Percentiles rank a stretch among this genome's conserved stretches.
Evolutionary conservation across 2,797 vertebrate species (phyloP).

Genomic region (Sebastes taczanowskii): DNA sequence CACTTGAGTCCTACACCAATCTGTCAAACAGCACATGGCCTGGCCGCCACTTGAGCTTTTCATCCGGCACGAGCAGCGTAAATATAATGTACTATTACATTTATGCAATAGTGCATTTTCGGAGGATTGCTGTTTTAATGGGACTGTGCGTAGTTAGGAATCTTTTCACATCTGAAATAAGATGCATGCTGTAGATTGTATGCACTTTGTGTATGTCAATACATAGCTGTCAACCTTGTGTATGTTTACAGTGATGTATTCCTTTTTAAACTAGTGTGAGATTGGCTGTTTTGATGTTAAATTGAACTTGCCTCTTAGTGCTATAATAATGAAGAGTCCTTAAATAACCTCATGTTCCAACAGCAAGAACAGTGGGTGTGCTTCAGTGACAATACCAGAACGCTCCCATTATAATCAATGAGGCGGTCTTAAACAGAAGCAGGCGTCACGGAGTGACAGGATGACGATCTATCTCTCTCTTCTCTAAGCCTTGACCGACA

Average conservation of each 20-base stretch:
- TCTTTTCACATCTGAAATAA: background rate
- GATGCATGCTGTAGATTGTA: background rate
- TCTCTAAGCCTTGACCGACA: conserved; percentile 22
- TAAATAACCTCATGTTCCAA: conserved; percentile 34
- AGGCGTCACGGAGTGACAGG: conserved; percentile 35
- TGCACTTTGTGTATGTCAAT: background rate
- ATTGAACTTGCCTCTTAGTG: background rate
- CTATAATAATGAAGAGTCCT: conserved; percentile 7
- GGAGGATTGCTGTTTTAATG: background rate
- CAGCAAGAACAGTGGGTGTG: conserved; percentile 32
- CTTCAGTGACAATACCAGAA: conserved; percentile 32
- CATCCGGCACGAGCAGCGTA: conserved; percentile 23
- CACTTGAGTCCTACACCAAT: conserved; percentile 72
- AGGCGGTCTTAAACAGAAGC: conserved; percentile 29
- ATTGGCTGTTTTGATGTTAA: conserved; percentile 9
- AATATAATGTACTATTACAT: conserved; percentile 16
- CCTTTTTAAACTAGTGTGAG: background rate
- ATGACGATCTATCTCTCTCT: conserved; percentile 14
- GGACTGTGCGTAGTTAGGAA: background rate
- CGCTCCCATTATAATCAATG: conserved; percentile 51
- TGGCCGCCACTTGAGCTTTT: conserved; percentile 22
- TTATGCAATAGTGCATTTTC: background rate
- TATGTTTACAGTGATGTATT: background rate
- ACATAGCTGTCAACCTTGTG: background rate
- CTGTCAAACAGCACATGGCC: conserved; percentile 66